Conservation (phyloP, 2,888 invertebrate genomes). For the Drosophila diplacantha region DNA sequence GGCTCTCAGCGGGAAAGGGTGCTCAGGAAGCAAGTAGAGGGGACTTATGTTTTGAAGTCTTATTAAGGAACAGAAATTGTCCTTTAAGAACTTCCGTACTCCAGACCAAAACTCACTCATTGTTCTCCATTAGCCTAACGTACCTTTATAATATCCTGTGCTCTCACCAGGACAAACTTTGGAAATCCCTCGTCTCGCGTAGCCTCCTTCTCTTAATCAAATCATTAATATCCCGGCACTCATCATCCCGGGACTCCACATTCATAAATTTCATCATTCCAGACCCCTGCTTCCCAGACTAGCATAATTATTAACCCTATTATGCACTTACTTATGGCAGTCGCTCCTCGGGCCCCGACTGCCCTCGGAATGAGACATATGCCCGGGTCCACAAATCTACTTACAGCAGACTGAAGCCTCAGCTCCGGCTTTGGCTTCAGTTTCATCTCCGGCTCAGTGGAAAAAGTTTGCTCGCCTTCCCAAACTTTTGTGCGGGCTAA, state of each 20-base stretch:
- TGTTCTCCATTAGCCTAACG: not conserved
- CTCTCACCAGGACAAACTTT: not conserved
- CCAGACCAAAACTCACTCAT: not conserved
- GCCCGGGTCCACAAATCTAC: conserved; percentile 57
- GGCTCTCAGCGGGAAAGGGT: not conserved
- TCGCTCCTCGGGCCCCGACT: not conserved
- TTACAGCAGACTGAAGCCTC: conserved; percentile 34
- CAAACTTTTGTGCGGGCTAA: conserved; percentile 59
- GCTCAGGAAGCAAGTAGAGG: not conserved
- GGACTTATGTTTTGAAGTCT: not conserved
- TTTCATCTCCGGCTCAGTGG: conserved; percentile 41
- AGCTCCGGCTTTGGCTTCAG: conserved; percentile 34
- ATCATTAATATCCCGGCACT: conserved; percentile 15
- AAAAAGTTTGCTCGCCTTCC: conserved; percentile 44
- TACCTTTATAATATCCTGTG: conserved; percentile 1
- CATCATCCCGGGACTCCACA: conserved; percentile 10
- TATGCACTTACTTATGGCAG: conserved; percentile 32
- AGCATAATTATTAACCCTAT: conserved; percentile 38
- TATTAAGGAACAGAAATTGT: not conserved
- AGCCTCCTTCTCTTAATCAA: conserved; percentile 13
- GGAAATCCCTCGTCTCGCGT: not conserved
- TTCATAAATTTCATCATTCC: conserved; percentile 28
- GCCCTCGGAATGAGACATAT: conserved; percentile 42
- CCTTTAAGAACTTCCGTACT: not conserved
- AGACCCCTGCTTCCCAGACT: conserved; percentile 28